These are phyloP conservation scores for Arothron firmamentum DNA, from an alignment of 2,113 vertebrate genomes.

Conservation along the genomic window DNA sequence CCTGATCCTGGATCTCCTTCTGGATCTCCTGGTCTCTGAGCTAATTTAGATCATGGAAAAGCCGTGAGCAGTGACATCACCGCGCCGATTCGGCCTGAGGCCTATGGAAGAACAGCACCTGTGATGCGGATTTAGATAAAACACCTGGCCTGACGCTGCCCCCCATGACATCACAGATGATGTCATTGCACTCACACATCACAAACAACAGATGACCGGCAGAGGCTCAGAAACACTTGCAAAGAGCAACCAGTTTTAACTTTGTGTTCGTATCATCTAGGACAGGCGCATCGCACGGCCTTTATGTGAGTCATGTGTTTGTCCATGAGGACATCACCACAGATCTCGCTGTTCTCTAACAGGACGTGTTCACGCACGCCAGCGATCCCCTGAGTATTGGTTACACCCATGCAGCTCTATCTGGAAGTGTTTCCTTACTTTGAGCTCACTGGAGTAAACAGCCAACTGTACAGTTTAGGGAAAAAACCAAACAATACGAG, in stretches of 20 bases:
- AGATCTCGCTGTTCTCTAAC: conserved; percentile 38
- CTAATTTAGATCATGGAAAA: conserved; percentile 2
- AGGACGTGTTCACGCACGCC: conserved; percentile 58
- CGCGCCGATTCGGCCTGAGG: conserved; percentile 6
- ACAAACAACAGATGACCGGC: too few relatives aligned
- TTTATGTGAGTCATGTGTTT: conserved; percentile 56
- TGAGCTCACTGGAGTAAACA: conserved; percentile 40
- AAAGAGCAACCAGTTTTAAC: too few relatives aligned
- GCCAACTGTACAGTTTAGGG: conserved; percentile 21
- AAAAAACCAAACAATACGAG: conserved; percentile 11
- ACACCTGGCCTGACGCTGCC: conserved; percentile 35
- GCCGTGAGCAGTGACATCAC: conserved; percentile 17
- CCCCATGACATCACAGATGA: conserved; percentile 12
- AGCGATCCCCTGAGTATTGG: conserved; percentile 44
- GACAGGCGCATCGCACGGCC: conserved; percentile 17
- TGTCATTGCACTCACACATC: too few relatives aligned
- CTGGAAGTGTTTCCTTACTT: conserved; percentile 29
- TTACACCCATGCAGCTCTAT: conserved; percentile 52
- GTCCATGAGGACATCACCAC: conserved; percentile 55
- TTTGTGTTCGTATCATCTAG: background rate
- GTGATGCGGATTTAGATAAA: conserved; percentile 23
- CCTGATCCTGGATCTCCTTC: background rate
- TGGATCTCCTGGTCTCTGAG: background rate
- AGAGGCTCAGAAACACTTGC: background rate
- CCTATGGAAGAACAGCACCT: conserved; percentile 17